Conservation (phyloP, 1,140 invertebrate species). For the Drosophila ficusphila region DNA sequence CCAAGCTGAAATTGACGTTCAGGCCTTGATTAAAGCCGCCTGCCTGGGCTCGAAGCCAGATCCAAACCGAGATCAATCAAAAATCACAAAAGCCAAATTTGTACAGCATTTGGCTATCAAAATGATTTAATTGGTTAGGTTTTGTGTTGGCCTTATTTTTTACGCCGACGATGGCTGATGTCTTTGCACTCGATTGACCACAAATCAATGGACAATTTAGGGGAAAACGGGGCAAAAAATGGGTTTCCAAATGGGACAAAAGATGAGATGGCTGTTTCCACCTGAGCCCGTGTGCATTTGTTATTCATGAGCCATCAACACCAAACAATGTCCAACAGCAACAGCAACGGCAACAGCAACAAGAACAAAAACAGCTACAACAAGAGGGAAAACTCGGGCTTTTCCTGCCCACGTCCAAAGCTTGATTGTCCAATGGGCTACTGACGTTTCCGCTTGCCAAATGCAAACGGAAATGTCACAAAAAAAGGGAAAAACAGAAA, state of each 20-base stretch:
- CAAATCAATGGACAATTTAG: conserved; percentile 77
- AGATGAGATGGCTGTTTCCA: conserved; percentile 32
- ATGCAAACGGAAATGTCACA: conserved; percentile 80
- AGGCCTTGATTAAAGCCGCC: conserved; percentile 58
- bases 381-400: conserved; percentile 24
- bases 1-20: conserved; percentile 69
- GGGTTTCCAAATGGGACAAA: conserved; percentile 28
- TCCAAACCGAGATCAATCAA: conserved; percentile 61
- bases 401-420: conserved; percentile 55
- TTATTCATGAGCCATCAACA: conserved; percentile 82
- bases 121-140: conserved; percentile 74
- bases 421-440: conserved; percentile 77
- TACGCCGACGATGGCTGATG: conserved; percentile 24
- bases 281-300: conserved; percentile 71
- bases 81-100: conserved; percentile 44
- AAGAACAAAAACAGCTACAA: conserved; percentile 25
- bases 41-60: conserved; percentile 2
- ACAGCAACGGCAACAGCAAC: conserved; percentile 14
- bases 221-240: neutral
- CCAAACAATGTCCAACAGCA: conserved; percentile 69
- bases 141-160: neutral
- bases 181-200: conserved; percentile 54
- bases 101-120: conserved; percentile 71
- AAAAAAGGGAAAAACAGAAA: conserved; percentile 17
- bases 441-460: conserved; percentile 80